Base-by-base conservation (phyloP, 2,113 vertebrate genomes). In the Gambusia affinis region DNA sequence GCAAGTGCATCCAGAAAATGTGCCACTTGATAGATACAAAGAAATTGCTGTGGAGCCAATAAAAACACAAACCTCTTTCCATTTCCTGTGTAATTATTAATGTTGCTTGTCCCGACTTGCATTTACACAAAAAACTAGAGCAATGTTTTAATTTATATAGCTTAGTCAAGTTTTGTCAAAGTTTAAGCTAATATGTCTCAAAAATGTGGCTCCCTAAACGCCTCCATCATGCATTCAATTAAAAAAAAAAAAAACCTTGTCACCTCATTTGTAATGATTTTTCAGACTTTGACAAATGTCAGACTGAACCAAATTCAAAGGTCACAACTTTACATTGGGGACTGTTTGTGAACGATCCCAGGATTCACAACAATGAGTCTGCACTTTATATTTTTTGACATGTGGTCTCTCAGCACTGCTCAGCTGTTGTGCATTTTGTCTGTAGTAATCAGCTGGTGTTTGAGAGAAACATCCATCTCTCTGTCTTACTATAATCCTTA, bases 401-500 rank as follows among this genome's bases (percentile, higher is more conserved):
- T 61, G 60, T 47, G 83, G 72, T 79, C 76, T 22, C 51, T 65
- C 39, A 47, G 62, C 74, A 67, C 37, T 24, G 29, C 5, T 65
- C 64, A 35, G 67, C 14, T 35, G 84, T 85, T 81, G 73, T 85
- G 76, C 82, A 24, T 83, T 87, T 73, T 54, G 42, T 72, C 81
- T 79, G 79, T 70, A 76, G 81, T 79, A 78, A 89, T 91, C 86
- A 90, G 86, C 80, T 87, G 83, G 31, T 69, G 67, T 88, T 78
- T 87, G 82, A 88, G 76, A 61, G 63, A 39, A 78, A 84, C 88
- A 91, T 92, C 88, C 88, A 92, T 90, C 89, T 87, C 79, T 57
- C 84, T 90, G 91, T 90, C 91, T 88, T 79, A 44, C 61, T 65
- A 3, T 35, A 74, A 69, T 90, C 88, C 86, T 77, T 31, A 60